Evolutionary conservation across 2,113 vertebrate genomes (phyloP).

Genomic region (Caranx melampygus): DNA sequence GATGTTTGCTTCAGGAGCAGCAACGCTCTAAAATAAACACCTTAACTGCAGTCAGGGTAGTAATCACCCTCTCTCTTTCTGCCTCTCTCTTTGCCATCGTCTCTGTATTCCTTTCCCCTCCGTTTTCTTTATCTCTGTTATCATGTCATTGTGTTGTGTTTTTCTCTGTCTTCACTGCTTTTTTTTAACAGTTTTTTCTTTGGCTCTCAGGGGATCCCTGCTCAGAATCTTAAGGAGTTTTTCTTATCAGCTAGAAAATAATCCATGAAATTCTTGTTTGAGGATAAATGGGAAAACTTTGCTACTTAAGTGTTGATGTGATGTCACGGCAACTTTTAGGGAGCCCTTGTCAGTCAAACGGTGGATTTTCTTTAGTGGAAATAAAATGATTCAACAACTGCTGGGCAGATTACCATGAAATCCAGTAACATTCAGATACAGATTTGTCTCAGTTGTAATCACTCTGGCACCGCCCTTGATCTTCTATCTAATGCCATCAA

Average conservation of each 20-base stretch:
- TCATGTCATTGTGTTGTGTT: not conserved
- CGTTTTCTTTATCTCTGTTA: not conserved
- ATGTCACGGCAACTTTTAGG: not conserved
- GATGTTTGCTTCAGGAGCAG: slow-evolving; percentile 18
- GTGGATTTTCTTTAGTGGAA: not conserved
- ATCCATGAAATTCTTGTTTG: no score
- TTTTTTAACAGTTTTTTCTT: not conserved
- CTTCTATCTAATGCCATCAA: no score
- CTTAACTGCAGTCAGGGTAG: slow-evolving; percentile 31
- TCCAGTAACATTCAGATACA: no score
- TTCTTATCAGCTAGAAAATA: no score
- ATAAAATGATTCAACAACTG: no score
- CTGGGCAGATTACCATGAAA: no score
- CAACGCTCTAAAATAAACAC: slow-evolving; percentile 45
- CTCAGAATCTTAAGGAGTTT: no score
- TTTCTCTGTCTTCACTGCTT: not conserved
- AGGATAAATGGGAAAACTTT: no score
- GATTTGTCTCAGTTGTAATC: no score
- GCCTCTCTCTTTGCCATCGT: slow-evolving; percentile 1
- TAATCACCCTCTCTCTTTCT: slow-evolving; percentile 41
- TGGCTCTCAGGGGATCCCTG: not conserved
- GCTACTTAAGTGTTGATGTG: no score
- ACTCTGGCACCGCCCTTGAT: no score
- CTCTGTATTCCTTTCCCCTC: not conserved
- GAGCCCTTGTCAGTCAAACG: not conserved